Base-by-base conservation (phyloP, 2,888 invertebrate species). In the Drosophila paranaensis region DNA sequence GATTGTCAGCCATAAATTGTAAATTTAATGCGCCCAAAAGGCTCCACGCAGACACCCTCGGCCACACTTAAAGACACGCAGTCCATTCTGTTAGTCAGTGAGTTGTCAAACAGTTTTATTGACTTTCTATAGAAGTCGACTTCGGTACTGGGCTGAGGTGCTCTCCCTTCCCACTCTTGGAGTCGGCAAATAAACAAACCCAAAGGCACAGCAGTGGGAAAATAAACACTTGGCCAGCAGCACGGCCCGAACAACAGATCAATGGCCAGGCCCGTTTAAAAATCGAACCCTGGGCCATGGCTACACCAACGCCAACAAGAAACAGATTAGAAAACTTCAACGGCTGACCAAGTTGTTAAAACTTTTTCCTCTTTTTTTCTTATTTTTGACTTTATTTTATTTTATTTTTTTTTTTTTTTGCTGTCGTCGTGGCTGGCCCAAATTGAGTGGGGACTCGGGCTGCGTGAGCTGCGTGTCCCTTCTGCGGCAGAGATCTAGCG, bases 31-130 rank as follows among this genome's bases (percentile, higher is more conserved):
- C 65, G 79, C 70, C 82, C 82, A 70, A 60, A 68, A 71, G 74
- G 64, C 69, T 50, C 11, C 30, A 27, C 50, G 25, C 71, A 2
- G 60, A 48, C 62, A 39, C 46, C 33, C 43, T 67, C 37, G 39
- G 50, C 10, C 20, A 51, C 13, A 51, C 14, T 20, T 20, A 51
- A 35, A 13, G 4, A 39, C 53, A 56, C 56, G n/a, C 56, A 56
- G 42, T 54, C 27, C 56, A 39, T 45, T 50, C 54, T 37, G 57
- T 35, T 67, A 86, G 71, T 65, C 73, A 77, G 74, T 80, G 70
- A 74, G 81, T 83, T 86, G 79, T 89, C 85, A 84, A 89, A 89
- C 88, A 73, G 60, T 88, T 88, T 88, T 84, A 87, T 88, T 84
- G 89, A 89, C 89, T 89, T 84, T 76, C 79, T 55, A 69, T 77